Conservation (phyloP, 2,113 vertebrate genomes). For the Cygnus buccinator region DNA sequence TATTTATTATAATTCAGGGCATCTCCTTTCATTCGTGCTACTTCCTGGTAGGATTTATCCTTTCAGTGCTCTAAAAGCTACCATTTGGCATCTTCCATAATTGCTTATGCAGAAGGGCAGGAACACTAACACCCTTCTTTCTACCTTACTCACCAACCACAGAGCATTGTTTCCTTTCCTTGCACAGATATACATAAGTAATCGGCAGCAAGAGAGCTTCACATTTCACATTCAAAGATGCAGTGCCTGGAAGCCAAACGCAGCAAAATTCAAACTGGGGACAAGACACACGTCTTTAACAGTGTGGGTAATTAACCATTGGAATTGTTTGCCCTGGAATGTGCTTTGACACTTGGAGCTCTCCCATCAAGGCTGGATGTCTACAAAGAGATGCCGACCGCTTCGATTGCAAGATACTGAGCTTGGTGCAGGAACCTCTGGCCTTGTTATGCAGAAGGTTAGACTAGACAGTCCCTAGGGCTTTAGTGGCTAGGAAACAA, state of each 20-base stretch:
- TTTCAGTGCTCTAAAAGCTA: not conserved
- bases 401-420: not conserved
- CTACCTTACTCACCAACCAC: not conserved
- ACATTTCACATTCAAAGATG: not conserved
- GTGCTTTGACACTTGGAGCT: not conserved
- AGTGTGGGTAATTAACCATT: not conserved
- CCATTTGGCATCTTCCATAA: not conserved
- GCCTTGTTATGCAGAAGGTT: not conserved
- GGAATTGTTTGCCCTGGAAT: slow-evolving; percentile 9
- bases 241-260: slow-evolving; percentile 20
- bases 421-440: not conserved
- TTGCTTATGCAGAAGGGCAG: not conserved
- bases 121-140: not conserved
- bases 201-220: not conserved
- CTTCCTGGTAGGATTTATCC: not conserved
- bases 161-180: not conserved
- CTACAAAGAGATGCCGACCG: not conserved
- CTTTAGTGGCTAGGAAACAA: not conserved
- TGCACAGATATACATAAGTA: not conserved
- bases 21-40: not conserved
- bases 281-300: slow-evolving; percentile 24
- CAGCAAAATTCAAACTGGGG: slow-evolving; percentile 36
- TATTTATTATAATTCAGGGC: not conserved
- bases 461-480: not conserved
- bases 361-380: not conserved